Evolutionary conservation across 1,140 invertebrate genomes (phyloP), one percentile per base, ranked within the genome.

Genomic region (Protaetia brevitarsis): DNA sequence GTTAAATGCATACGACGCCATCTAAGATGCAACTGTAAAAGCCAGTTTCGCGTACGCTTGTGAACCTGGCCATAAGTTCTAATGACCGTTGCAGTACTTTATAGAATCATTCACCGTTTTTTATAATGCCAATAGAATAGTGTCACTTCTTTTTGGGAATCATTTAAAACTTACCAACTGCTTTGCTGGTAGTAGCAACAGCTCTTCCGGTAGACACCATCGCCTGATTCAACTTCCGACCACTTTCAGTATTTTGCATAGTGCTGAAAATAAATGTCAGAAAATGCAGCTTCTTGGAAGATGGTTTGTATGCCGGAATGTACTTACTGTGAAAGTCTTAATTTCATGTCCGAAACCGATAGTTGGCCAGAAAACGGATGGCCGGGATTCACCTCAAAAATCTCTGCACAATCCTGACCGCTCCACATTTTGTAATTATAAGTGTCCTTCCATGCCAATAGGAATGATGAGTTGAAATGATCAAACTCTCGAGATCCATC

Each of bases 281-380:
- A 36, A 26, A 37, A 31, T 45, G 26, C 11, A 45, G 11, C 8
- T 5, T 11, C 29, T 27, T 11, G 26, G 26, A n/a, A 21, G n/a
- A 11, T 51, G 21, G 10, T 51, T 8, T 51, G 2, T 16, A 51
- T 16, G 21, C 27, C 28, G 10, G 11, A 21, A 36, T 2, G 27
- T 57, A 86, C 88, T 88, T 84, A 96, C 93, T 96, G 94, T 10
- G 93, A 88, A 56, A 97, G 84, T 73, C 93, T 87, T 2, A 97
- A 79, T 80, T 95, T 96, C 88, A 98, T 95, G 82, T 99, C 97
- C 56, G 91, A 87, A 3, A 98, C 90, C 30, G 92, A 96, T 1
- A 98, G 79, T 74, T 96, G 92, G 19, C 95, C 95, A 66, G 91
- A 88, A 82, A 93, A 96, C 37, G 95, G 94, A 85, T 98, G 96